Base-by-base conservation (phyloP, 2,113 vertebrate genomes). In the Dinomys branickii region DNA sequence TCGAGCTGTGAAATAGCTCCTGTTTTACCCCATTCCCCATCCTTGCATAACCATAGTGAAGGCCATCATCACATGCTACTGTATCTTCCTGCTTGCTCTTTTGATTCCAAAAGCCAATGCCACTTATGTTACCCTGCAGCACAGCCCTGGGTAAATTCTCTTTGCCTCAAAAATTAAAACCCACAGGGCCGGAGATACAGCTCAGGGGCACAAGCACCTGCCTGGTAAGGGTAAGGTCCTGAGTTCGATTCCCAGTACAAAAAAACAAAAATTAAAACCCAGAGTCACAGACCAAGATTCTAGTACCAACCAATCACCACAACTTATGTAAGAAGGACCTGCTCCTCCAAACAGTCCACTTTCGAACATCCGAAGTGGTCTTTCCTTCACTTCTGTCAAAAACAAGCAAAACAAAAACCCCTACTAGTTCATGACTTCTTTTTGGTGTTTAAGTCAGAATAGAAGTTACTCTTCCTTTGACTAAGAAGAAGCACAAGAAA, bases 381-480 rank as follows among this genome's bases (percentile, higher is more conserved):
- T 54, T 95, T 50, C 24, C 89, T 59, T 92, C 61, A 38, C 35
- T 78, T 58, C 24, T 52, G 24, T 38, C 24, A 54, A 78, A 78
- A 78, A 5, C 30, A 92, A 13, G n/a, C 33, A 28, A 78, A 50
- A 47, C 22, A 41, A 56, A 75, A 80, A 73, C 35, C 3, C 1
- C 65, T 91, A 33, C 85, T 63, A 88, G 16, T 84, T 73, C 59
- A 85, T 71, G 38, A 38, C 7, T 75, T 90, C 35, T 71, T 94
- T 65, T 75, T 94, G 26, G 20, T 17, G 10, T 85, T 12, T 61
- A 67, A 90, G 52, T 97, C 78, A 91, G 44, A 91, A 85, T 12
- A 78, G 59, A 38, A 85, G 41, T 35, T 67, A 87, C 3, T 7
- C 16, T 56, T n/a, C 38, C n/a, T 96, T 59, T 92, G 50, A 77